phyloP scores from a whole-genome alignment of 2,888 invertebrate genomes.

The Ennomos quercinarius region DNA sequence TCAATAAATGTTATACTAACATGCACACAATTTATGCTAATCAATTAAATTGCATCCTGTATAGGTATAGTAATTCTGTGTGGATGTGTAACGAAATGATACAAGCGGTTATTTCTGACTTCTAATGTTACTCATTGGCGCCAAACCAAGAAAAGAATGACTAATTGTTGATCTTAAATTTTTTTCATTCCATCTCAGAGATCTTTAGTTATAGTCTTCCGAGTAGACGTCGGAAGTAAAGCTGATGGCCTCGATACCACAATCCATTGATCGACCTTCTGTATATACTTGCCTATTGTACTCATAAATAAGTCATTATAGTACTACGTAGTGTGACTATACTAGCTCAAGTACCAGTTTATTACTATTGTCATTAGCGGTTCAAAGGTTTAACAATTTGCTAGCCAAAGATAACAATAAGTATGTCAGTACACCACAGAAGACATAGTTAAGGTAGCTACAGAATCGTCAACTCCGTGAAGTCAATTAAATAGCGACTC shows the following conservation, averaged over 20 bases:
- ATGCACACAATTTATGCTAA: too few species aligned
- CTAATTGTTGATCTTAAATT: slow-evolving; percentile 2
- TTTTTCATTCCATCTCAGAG: slow-evolving; percentile 2
- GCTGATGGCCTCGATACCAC: slow-evolving; percentile 46
- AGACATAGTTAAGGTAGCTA: too few species aligned
- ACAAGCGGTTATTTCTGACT: not conserved
- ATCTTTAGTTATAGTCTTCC: slow-evolving; percentile 7
- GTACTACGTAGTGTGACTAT: not conserved
- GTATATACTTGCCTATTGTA: slow-evolving; percentile 16
- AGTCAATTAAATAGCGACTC: too few species aligned
- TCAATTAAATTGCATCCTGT: too few species aligned
- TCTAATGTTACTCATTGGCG: slow-evolving; percentile 1
- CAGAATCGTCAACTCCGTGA: too few species aligned
- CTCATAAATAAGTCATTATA: slow-evolving; percentile 11
- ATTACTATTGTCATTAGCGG: too few species aligned
- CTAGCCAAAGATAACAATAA: too few species aligned
- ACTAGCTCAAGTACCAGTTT: not conserved
- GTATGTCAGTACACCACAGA: too few species aligned
- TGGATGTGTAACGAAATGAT: too few species aligned
- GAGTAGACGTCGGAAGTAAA: slow-evolving; percentile 46
- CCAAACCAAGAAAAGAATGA: not conserved
- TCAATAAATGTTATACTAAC: too few species aligned
- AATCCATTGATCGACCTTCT: slow-evolving; percentile 28
- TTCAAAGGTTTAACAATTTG: too few species aligned
- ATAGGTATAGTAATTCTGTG: too few species aligned